Evolutionary conservation across 2,888 invertebrate species (phyloP), one percentile per base, ranked within the genome.

Genomic region (Archaeoteleia sp.): DNA sequence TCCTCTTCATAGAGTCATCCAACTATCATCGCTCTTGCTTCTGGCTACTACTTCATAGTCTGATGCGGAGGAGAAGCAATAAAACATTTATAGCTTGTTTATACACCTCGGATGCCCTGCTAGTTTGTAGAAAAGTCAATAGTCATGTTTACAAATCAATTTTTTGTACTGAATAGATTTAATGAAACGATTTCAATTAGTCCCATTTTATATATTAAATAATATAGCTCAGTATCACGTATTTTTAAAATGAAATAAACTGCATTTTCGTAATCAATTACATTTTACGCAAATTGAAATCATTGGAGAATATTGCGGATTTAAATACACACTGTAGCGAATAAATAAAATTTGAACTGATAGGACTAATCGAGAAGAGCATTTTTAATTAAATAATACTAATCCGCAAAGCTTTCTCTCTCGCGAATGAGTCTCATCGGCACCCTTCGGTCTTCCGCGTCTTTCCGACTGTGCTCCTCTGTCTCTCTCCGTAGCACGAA

Each of bases 371-470:
- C 72, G 65, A 61, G 70, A 73, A 74, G 73, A 76, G 80, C 74
- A 82, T 84, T 84, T 83, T 83, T 82, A 84, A 83, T 84, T 83
- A 83, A 83, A 84, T 84, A 83, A 83, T 80, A 84, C 82, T 82
- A 82, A 84, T 84, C 83, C 79, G 69, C 73, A 76, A 77, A 74
- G 74, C 76, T 73, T 74, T 69, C 71, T 75, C 76, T 73, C 70
- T 69, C 66, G 74, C 63, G 57, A 74, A 67, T 51, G 67, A 77
- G 73, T 77, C 75, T 75, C 74, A 76, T 76, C 63, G 67, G 65
- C 67, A 70, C 69, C 71, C 73, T 74, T 74, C 68, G 70, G 70
- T 65, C 71, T 63, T 58, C 62, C 54, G 73, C 70, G 69, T 62
- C 60, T 70, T 70, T 45, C 71, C 61, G 48, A 68, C 68, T 63